phyloP scores from a whole-genome alignment of 2,797 vertebrate genomes.

The Chelon auratus region DNA sequence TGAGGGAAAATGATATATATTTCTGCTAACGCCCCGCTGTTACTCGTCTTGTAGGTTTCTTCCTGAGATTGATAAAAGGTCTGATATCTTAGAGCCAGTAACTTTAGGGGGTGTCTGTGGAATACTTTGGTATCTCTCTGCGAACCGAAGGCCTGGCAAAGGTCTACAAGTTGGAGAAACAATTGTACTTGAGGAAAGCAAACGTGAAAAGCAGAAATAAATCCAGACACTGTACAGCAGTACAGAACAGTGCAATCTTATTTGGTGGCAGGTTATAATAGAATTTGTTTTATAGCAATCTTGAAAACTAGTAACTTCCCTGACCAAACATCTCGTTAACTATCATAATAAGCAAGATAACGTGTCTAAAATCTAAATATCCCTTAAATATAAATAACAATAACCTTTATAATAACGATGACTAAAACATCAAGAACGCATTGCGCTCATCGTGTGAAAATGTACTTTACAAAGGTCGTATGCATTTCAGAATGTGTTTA shows the following conservation, averaged over 20 bases:
- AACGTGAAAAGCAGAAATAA: constrained; percentile 72
- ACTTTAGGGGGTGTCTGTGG: constrained; percentile 74
- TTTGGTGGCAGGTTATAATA: constrained; percentile 87
- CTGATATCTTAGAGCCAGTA: constrained; percentile 73
- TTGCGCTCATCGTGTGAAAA: constrained; percentile 75
- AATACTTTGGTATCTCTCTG: constrained; percentile 85
- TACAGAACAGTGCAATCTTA: constrained; percentile 86
- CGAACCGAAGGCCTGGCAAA: constrained; percentile 62
- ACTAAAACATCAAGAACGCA: constrained; percentile 77
- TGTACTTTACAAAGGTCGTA: constrained; percentile 74
- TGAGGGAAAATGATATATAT: constrained; percentile 59
- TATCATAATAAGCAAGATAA: constrained; percentile 83
- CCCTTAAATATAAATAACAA: constrained; percentile 89
- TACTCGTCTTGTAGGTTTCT: constrained; percentile 75
- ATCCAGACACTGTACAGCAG: constrained; percentile 81
- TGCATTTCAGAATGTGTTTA: constrained; percentile 58
- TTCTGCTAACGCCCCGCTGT: constrained; percentile 61
- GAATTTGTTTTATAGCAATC: constrained; percentile 79
- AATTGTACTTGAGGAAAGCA: constrained; percentile 52
- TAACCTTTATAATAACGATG: constrained; percentile 76
- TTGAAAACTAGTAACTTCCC: constrained; percentile 82
- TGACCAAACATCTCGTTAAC: constrained; percentile 80
- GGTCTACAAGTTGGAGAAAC: constrained; percentile 61
- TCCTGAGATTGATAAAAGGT: constrained; percentile 86
- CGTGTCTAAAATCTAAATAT: constrained; percentile 86